phyloP scores from a whole-genome alignment of 2,888 invertebrate genomes.

The Ceriagrion tenellum region DNA sequence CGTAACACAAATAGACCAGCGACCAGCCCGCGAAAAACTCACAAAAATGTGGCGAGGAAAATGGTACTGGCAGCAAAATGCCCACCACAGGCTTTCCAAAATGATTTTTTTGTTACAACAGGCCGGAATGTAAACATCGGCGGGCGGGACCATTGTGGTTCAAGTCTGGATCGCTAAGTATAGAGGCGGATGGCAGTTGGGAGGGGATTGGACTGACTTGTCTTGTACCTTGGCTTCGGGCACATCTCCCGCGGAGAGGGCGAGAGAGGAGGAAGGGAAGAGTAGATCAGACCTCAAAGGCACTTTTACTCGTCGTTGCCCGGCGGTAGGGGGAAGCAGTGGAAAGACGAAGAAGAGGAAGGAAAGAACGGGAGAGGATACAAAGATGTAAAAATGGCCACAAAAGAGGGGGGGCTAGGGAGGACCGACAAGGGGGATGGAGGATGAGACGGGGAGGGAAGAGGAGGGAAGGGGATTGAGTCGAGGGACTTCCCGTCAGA shows the following conservation, averaged over 20 bases:
- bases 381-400: constrained; percentile 8
- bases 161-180: not conserved
- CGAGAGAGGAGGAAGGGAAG: not conserved
- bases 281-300: not conserved
- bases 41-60: not conserved
- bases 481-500: not conserved
- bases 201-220: not conserved
- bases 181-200: not conserved
- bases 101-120: not conserved
- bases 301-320: not conserved
- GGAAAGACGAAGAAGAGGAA: not conserved
- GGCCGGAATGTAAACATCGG: not conserved
- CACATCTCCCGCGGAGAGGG: not conserved
- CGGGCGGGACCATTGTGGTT: not conserved
- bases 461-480: not conserved
- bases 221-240: not conserved
- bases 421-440: not conserved
- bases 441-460: not conserved
- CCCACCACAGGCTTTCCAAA: not conserved
- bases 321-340: not conserved
- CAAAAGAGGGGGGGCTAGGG: not conserved
- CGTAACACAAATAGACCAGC: too few relatives aligned
- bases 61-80: not conserved
- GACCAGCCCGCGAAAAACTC: not conserved
- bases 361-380: too few relatives aligned